Percentiles rank a stretch among this genome's conserved stretches.
Conservation (phyloP, 2,797 vertebrate species). For the Echiichthys vipera region DNA sequence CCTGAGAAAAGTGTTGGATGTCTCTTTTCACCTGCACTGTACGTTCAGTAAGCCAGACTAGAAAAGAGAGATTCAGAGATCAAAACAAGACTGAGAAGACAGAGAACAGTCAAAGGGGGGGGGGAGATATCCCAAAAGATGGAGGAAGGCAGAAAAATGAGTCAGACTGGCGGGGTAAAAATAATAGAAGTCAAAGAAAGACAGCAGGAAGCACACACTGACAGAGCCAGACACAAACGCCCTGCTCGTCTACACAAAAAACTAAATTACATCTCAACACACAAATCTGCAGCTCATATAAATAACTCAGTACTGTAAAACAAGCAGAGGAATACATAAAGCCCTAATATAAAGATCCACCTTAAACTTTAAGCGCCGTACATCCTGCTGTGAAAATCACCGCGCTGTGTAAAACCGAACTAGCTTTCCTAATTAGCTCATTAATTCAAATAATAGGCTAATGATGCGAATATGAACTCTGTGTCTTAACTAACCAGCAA, state of each 20-base stretch:
- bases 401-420: slow-evolving; percentile 30
- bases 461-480: slow-evolving; percentile 19
- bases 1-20: no score
- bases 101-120: neutral
- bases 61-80: slow-evolving; percentile 22
- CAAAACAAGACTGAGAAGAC: slow-evolving; percentile 4
- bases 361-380: slow-evolving; percentile 5
- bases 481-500: slow-evolving; percentile 25
- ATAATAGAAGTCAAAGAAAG: no score
- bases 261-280: slow-evolving; percentile 11
- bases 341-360: neutral
- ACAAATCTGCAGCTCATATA: neutral
- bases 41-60: no score
- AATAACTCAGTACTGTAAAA: neutral
- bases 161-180: neutral
- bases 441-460: slow-evolving; percentile 44
- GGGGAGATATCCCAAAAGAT: slow-evolving; percentile 24
- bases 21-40: no score
- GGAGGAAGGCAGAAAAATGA: slow-evolving; percentile 13
- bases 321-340: neutral
- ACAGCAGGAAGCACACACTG: neutral
- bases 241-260: slow-evolving; percentile 9
- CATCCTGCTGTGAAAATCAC: slow-evolving; percentile 21
- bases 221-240: neutral
- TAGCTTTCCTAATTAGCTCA: slow-evolving; percentile 34